A percentile compares a stretch with the other conserved stretches of the same genome.
These are phyloP conservation scores for Brienomyrus brachyistius DNA, from an alignment of 2,113 vertebrate genomes.

Conservation along the genomic window DNA sequence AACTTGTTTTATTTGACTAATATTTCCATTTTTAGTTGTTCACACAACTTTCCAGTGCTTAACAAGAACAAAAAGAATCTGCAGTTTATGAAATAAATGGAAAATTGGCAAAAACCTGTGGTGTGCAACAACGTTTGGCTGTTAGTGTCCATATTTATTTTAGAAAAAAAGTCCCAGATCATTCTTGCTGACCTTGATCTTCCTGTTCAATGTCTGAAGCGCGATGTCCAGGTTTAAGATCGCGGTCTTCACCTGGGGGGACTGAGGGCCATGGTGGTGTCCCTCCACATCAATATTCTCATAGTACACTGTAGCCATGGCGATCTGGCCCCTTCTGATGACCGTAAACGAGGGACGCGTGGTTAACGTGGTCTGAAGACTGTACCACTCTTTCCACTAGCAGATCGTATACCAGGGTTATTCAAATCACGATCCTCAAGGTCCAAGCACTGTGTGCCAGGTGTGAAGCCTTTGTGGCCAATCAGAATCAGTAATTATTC, in stretches of 20 bases:
- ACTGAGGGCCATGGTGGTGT: slow-evolving; percentile 79
- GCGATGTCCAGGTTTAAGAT: slow-evolving; percentile 67
- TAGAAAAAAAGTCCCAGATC: not conserved
- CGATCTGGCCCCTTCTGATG: slow-evolving; percentile 57
- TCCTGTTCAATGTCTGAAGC: slow-evolving; percentile 66
- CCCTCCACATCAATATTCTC: slow-evolving; percentile 88
- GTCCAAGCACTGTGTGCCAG: too few relatives aligned
- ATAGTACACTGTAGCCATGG: slow-evolving; percentile 81
- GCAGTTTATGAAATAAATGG: too few relatives aligned
- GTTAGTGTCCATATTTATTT: not conserved
- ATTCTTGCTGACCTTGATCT: slow-evolving; percentile 67
- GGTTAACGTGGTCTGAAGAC: not conserved
- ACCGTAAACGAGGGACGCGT: not conserved
- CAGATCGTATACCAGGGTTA: not conserved
- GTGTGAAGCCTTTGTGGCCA: too few relatives aligned
- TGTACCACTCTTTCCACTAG: not conserved
- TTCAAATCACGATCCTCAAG: too few relatives aligned
- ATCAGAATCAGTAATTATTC: too few relatives aligned
- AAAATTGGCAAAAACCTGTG: too few relatives aligned
- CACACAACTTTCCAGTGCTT: too few relatives aligned
- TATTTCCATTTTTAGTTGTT: too few relatives aligned
- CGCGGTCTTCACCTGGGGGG: slow-evolving; percentile 64
- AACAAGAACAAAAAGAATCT: too few relatives aligned
- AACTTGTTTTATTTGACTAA: too few relatives aligned
- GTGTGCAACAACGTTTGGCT: too few relatives aligned